Evolutionary conservation across 2,888 invertebrate species (phyloP), one percentile per base, ranked within the genome.

Genomic region (Gastracanthus pulcherrimus): DNA sequence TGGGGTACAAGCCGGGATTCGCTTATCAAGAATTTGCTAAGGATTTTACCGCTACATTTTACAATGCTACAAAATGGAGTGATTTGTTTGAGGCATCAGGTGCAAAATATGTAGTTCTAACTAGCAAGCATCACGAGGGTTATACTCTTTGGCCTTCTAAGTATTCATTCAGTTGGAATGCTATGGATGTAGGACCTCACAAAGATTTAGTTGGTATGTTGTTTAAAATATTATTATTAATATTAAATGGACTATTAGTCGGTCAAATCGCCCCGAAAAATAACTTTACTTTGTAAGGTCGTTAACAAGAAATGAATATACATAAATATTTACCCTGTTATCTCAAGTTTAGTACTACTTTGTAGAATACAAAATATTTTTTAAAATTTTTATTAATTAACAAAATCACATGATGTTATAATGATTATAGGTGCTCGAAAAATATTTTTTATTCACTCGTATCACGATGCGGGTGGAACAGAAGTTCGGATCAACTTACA

Each of bases 11-110:
- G 76, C 97, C 97, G 1, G 94, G 93, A 64, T 98, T 97, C 88
- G 95, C 96, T 0, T 99, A 99, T 92, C 97, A 97, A 88, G 97
- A 98, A 81, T 98, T 99, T 92, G 98, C 96, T 0, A 94, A 94
- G 29, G 94, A 96, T 89, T 98, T 99, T 87, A 97, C 95, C 0
- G 97, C 98, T 0, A 97, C 98, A 90, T 96, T 98, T 87, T 99
- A 96, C 88, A 94, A 98, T 89, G 95, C 98, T 0, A 92, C 94
- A 0, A 92, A 95, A 86, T 98, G 98, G 98, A 97, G 96, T 0
- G 92, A 95, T 75, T 92, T 98, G 13, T 97, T 99, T 86, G 90
- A 93, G 67, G 94, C 95, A 81, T 95, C 98, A 45, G 98, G 98
- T 70, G 98, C 98, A 60, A 97, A 95, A 96, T 95, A 95, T 85